phyloP scores from a whole-genome alignment of 2,797 vertebrate species.

The Zalophus californianus region DNA sequence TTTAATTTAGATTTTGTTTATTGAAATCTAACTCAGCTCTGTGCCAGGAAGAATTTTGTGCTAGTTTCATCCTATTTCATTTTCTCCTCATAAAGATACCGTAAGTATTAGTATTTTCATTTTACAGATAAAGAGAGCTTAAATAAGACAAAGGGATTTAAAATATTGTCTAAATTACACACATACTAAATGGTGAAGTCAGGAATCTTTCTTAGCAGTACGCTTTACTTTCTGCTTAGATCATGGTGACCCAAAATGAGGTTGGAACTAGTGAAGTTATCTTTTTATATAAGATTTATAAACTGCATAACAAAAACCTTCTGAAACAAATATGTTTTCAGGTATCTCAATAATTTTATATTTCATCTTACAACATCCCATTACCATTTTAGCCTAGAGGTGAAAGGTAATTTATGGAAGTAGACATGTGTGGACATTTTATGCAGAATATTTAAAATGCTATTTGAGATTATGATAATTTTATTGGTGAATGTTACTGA shows the following conservation, averaged over 20 bases:
- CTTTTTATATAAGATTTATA: slow-evolving; percentile 6
- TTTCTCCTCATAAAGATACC: background rate
- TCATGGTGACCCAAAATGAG: background rate
- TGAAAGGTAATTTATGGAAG: slow-evolving; percentile 23
- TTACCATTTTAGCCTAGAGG: slow-evolving; percentile 32
- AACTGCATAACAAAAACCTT: background rate
- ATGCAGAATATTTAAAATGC: slow-evolving; percentile 39
- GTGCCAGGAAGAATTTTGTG: background rate
- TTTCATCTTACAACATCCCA: background rate
- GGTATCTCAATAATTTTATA: background rate
- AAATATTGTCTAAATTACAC: background rate
- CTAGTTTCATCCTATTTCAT: background rate
- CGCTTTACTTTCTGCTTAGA: background rate
- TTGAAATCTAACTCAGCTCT: background rate
- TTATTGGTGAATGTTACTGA: background rate
- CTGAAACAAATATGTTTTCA: background rate
- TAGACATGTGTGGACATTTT: background rate
- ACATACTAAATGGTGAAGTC: background rate
- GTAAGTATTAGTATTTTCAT: background rate
- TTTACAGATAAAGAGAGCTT: background rate
- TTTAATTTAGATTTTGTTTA: background rate
- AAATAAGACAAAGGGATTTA: background rate
- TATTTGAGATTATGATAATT: slow-evolving; percentile 17
- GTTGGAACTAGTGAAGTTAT: background rate
- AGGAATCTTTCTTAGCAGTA: background rate